Base-by-base conservation (phyloP, 2,113 vertebrate species). In the Sapajus apella region DNA sequence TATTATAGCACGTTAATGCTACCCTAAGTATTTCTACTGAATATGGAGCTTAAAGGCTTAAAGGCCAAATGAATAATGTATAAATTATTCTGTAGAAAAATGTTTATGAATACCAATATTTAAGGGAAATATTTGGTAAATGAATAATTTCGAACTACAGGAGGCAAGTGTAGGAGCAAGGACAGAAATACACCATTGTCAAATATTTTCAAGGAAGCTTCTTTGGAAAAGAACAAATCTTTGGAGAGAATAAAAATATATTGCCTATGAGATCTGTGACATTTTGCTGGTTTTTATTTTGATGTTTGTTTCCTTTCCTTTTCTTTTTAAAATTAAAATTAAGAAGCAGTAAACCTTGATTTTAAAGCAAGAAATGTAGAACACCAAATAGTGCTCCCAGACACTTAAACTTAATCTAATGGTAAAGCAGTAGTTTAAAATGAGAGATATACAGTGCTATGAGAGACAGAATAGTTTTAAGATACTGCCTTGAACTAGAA, bases 401-500 rank as follows among this genome's bases (percentile, higher is more conserved):
- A 87, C 35, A 95, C 72, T 90, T 87, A 81, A 66, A 40, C 68
- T 64, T 76, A 68, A 84, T 84, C 73, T 94, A 95, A 93, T 66
- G 37, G 52, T 84, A 75, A 95, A 95, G 45, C 61, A 43, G 70
- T 80, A 73, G 77, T 92, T 94, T 85, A 58, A 77, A 87, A 83
- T 43, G 66, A 83, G 88, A 96, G 56, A 7, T 47, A 73, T 27
- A 43, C 64, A 76, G 70, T 87, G 50, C 66, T 84, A 45, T 73
- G 82, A 75, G 50, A 73, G 50, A 14, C 16, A 87, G 93, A 95
- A 94, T 76, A 81, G 37, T 93, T 96, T 93, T 90, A 95, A 94
- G 94, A 61, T 61, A 92, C 55, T 86, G 21, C 83, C 76, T 96
- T 94, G 84, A 92, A 93, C 95, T 97, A 92, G 77, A 82, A 95